Base-by-base conservation (phyloP, 2,888 invertebrate species). In the Omphaloscelis lunosa region DNA sequence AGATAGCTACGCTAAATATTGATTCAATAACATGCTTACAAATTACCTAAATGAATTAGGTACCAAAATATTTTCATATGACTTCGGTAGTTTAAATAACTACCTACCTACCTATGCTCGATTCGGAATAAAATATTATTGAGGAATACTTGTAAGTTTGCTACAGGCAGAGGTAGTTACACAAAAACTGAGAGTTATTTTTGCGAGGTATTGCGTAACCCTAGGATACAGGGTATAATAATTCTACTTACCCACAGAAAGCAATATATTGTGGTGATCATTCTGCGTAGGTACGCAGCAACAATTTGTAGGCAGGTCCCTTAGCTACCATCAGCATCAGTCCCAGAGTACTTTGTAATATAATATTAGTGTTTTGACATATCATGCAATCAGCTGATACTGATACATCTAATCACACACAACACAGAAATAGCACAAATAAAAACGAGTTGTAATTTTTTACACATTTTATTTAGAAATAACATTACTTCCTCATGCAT, bases 391-490 rank as follows among this genome's bases (percentile, higher is more conserved):
- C 71, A 77, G 23, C 59, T 68, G 68, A 67, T 39, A 78, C 15
- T 58, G 23, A 59, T 12, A 39, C 39, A n/a, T 56, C 17, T 62
- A 77, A 67, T 29, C 79, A 58, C 29, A 72, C 23, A 61, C 34
- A 51, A 39, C 29, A 29, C 61, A 34, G 6, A 15, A 53, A 15
- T 41, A 59, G 7, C 27, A 58, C 41, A 71, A 84, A 82, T 82
- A 82, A 82, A 75, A 67, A 34, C n/a, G 0, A 34, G 17, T 51
- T 69, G 3, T 48, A 58, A 70, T 29, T 88, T 92, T 92, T 87
- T 71, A 92, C 93, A 94, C 93, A 85, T 74, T 93, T 94, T 94
- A 94, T 90, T 93, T 89, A 89, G 89, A 92, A 90, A 92, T 93
- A 93, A 84, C 88, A 86, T 91, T 89, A 90, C 89, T 88, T 90